These are phyloP conservation scores for Matsumurasca onukii DNA, from an alignment of 1,140 invertebrate species.

Conservation along the genomic window DNA sequence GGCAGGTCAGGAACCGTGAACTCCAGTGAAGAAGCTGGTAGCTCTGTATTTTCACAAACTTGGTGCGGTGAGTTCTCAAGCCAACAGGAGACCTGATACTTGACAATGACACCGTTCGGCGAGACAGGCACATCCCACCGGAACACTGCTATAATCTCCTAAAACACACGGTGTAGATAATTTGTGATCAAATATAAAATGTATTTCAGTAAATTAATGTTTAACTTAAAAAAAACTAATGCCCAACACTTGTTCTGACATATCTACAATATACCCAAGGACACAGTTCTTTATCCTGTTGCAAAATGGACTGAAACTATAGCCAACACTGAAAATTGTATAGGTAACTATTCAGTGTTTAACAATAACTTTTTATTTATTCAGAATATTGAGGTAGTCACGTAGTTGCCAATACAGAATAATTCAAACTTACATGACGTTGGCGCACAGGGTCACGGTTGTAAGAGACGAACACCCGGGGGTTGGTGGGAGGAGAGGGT, in stretches of 20 bases:
- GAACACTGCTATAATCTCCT: constrained; percentile 44
- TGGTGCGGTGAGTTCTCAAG: constrained; percentile 45
- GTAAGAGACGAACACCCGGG: constrained; percentile 65
- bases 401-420: too few relatives aligned
- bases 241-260: too few relatives aligned
- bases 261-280: too few relatives aligned
- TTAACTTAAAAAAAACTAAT: too few relatives aligned
- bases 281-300: too few relatives aligned
- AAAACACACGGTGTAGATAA: constrained; percentile 12
- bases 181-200: background rate
- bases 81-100: constrained; percentile 73
- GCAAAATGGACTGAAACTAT: too few relatives aligned
- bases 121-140: constrained; percentile 75
- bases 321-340: too few relatives aligned
- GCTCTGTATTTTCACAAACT: constrained; percentile 44
- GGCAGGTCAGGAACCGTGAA: constrained; percentile 58
- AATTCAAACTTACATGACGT: constrained; percentile 47
- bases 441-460: constrained; percentile 47
- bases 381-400: too few relatives aligned
- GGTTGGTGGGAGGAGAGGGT: constrained; percentile 67
- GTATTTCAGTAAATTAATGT: background rate
- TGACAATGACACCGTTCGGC: constrained; percentile 71
- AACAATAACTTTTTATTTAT: too few relatives aligned
- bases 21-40: constrained; percentile 49
- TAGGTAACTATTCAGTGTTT: too few relatives aligned